These are phyloP conservation scores for Urocolius indicus DNA, from an alignment of 2,113 vertebrate species.

Conservation along the genomic window DNA sequence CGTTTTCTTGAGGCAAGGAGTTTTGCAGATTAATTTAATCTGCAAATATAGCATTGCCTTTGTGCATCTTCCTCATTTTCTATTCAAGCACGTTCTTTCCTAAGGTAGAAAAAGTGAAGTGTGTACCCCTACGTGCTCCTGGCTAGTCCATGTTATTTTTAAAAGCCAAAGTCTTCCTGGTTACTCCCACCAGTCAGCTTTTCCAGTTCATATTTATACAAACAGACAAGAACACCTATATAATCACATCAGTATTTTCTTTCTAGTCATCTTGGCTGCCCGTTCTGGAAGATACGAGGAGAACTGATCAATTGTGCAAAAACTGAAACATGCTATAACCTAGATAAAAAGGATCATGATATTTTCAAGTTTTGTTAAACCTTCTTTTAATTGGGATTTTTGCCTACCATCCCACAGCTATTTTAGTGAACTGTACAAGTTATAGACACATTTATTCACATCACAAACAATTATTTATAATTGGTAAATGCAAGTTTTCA, in stretches of 20 bases:
- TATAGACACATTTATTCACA: rapidly evolving
- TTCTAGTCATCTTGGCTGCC: neutral
- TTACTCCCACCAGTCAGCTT: neutral
- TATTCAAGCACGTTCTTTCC: neutral
- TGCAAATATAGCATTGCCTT: neutral
- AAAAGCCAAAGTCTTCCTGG: neutral
- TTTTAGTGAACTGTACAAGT: neutral
- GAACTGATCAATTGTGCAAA: neutral
- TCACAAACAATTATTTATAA: neutral
- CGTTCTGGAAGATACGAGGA: neutral
- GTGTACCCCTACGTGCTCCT: neutral
- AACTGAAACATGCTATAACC: rapidly evolving
- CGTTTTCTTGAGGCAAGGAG: neutral
- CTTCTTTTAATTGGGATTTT: neutral
- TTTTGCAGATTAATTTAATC: neutral
- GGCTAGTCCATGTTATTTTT: neutral
- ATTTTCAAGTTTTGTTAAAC: neutral
- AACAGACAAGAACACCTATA: neutral
- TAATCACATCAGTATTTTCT: neutral
- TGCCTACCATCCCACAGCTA: neutral
- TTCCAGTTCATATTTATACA: neutral
- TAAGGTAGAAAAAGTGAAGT: neutral
- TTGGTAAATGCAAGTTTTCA: neutral
- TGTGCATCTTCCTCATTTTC: neutral
- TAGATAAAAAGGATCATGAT: rapidly evolving